These are phyloP conservation scores for Aepyceros melampus DNA, from an alignment of 2,113 vertebrate species.

Conservation along the genomic window DNA sequence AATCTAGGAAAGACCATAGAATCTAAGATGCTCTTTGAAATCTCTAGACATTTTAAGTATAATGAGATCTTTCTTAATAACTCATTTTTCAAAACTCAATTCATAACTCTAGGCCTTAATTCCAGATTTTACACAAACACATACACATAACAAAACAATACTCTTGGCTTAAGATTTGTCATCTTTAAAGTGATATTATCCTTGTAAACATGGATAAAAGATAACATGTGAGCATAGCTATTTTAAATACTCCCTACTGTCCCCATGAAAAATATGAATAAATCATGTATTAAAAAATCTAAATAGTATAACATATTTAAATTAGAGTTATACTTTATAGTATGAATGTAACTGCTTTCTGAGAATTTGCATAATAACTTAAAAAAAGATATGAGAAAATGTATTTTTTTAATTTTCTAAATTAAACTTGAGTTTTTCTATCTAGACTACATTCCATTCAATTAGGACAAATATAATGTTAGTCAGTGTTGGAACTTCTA, in stretches of 20 bases:
- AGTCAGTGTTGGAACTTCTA: neutral
- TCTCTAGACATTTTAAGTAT: neutral
- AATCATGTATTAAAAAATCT: neutral
- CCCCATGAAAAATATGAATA: neutral
- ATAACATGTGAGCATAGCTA: neutral
- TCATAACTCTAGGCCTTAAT: neutral
- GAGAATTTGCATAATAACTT: neutral
- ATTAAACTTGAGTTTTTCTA: neutral
- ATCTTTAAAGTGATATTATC: neutral
- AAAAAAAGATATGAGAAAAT: neutral
- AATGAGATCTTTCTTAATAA: constrained; percentile 1
- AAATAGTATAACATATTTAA: constrained; percentile 3
- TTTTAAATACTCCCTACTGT: neutral
- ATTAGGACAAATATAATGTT: neutral
- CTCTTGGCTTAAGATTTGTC: neutral
- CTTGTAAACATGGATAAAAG: neutral
- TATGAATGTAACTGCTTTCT: neutral
- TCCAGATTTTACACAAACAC: neutral
- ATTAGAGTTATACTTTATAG: neutral
- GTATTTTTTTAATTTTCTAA: neutral
- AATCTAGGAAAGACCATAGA: constrained; percentile 13
- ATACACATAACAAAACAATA: neutral
- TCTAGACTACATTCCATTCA: neutral
- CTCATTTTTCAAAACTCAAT: neutral
- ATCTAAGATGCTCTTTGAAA: neutral